Base-by-base conservation (phyloP, 2,888 invertebrate genomes). In the Netelia virgata region DNA sequence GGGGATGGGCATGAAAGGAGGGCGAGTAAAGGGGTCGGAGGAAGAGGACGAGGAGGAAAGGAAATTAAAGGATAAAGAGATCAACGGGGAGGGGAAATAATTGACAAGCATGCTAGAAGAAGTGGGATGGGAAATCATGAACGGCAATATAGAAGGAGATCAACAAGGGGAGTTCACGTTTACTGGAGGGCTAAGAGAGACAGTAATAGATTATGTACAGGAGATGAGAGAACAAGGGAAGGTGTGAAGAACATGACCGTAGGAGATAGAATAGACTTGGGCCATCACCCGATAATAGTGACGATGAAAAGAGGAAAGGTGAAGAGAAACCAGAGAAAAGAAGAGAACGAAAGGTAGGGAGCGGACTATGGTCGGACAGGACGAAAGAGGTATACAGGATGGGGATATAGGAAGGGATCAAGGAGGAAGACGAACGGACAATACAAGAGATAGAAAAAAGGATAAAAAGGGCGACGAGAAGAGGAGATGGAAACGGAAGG, bases 181-280 rank as follows among this genome's bases (percentile, higher is more conserved):
- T 55, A 57, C 14, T 10, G 41, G 55, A 10, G 43, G 76, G 11
- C 36, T 16, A n/a, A 57, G 64, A 3, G 43, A 28, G 18, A 64
- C 66, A 18, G 53, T 76, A 16, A 28, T 76, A 10, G 76, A 76
- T 43, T 76, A 76, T 14, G 64, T 20, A 9, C 9, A n/a, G 23
- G 43, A 43, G 23, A 66, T 50, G 23, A 57, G 14, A 14, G 20
- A 66, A 36, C 53, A 66, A 11, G 47, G 53, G 1, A 77, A 53
- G 53, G 68, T 28, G 20, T 77, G 2, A 1, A 20, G 20, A 18
- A 20, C 9, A 59, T 59, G 20, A n/a, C 18, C 8, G 10, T 59
- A 36, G 18, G 23, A 28, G 10, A 76, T 9, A 20, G 64, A 11
- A 28, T 76, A 1, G 68, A n/a, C n/a, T n/a, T n/a, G n/a, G n/a